Percentiles rank a stretch among this genome's conserved stretches.
Conservation (phyloP, 2,113 vertebrate genomes). For the Vombatus ursinus region DNA sequence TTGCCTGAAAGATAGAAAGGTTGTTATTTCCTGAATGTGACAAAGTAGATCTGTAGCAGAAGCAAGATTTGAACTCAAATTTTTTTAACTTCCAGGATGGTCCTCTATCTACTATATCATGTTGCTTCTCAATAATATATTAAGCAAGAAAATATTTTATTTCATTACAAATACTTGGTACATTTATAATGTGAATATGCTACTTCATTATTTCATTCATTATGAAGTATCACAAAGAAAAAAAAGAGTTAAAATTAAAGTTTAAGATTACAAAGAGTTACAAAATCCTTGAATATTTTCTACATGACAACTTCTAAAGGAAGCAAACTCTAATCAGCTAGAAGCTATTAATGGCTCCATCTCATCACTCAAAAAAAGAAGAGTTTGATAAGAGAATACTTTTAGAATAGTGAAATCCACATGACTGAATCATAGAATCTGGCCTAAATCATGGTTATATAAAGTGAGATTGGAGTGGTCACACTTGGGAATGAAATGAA, state of each 20-base stretch:
- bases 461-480: not conserved
- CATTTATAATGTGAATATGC: not conserved
- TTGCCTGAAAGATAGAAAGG: not conserved
- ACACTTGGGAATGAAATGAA: not conserved
- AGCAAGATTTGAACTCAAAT: not conserved
- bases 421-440: not conserved
- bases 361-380: not conserved
- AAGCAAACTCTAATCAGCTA: not conserved
- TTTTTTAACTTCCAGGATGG: not conserved
- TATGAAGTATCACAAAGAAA: not conserved
- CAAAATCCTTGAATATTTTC: not conserved
- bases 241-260: not conserved
- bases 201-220: not conserved
- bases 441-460: not conserved
- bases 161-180: not conserved
- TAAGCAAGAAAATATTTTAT: not conserved
- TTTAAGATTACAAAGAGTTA: not conserved
- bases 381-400: not conserved
- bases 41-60: not conserved
- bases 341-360: not conserved
- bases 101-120: not conserved
- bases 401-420: not conserved
- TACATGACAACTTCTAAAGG: not conserved
- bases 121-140: not conserved
- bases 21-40: not conserved